Evolutionary conservation across 1,140 invertebrate species (phyloP), one percentile per base, ranked within the genome.

Genomic region (Orussus abietinus): DNA sequence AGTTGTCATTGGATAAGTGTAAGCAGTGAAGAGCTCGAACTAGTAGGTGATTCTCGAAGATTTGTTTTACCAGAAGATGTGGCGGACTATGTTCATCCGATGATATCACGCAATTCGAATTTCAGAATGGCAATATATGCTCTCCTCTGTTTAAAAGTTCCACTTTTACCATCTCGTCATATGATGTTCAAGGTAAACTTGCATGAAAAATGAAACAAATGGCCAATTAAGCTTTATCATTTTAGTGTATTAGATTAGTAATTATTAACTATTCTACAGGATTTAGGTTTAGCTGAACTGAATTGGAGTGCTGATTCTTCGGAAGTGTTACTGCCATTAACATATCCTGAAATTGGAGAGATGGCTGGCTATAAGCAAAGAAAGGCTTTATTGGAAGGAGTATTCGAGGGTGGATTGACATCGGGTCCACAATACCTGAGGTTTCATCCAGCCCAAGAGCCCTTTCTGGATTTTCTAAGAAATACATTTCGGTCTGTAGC

Each of bases 61-160:
- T 69, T 78, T 18, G 72, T 85, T 15, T 77, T 80, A 34, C 65
- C 72, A 12, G 77, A 81, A 52, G 82, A 85, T 56, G 75, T 84
- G 3, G 69, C 72, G 2, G 77, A 80, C 48, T 77, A 82, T 36
- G 75, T 83, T 25, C 80, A 83, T 65, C 81, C 82, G 3, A 64
- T 84, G 26, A 71, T 79, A 21, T 67, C 66, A n/a, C 57, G 53
- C 12, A 57, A 69, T 6, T 77, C 78, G 25, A 73, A 71, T 4
- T 74, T 81, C 50, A 63, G 71, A 43, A 52, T 84, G 38, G 67
- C 75, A 1, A 62, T 80, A 11, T 69, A 77, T 15, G 67, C 72
- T 38, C 59, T 83, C n/a, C 66, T 77, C 4, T 55, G 77, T 9
- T 57, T 81, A 7, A 84, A 84, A 73, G 55, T 82, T 38, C 80